A percentile compares a stretch with the other conserved stretches of the same genome.
These are phyloP conservation scores for Channa argus DNA, from an alignment of 2,113 vertebrate genomes.

Conservation along the genomic window DNA sequence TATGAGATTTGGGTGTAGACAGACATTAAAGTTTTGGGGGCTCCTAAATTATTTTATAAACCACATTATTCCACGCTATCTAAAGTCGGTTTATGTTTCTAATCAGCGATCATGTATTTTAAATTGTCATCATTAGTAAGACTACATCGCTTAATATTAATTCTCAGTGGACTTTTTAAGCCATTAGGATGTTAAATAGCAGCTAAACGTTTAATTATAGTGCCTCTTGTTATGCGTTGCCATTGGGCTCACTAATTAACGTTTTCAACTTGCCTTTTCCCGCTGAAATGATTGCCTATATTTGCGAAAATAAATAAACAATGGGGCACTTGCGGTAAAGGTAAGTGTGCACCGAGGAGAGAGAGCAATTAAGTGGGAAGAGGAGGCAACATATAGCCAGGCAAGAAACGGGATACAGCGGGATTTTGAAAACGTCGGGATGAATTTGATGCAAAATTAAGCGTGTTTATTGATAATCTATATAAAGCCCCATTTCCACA, in stretches of 20 bases:
- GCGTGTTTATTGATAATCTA: slow-evolving; percentile 83
- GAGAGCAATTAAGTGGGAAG: slow-evolving; percentile 68
- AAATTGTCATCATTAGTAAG: slow-evolving; percentile 61
- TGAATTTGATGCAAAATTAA: slow-evolving; percentile 74
- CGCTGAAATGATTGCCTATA: slow-evolving; percentile 65
- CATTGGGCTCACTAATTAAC: slow-evolving; percentile 82
- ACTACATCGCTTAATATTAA: slow-evolving; percentile 68
- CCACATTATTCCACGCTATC: neutral
- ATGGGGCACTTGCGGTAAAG: slow-evolving; percentile 63
- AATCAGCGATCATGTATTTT: slow-evolving; percentile 62
- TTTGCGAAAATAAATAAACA: slow-evolving; percentile 79
- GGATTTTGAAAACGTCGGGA: slow-evolving; percentile 64
- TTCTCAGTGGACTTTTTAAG: slow-evolving; percentile 73
- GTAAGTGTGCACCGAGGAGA: slow-evolving; percentile 43
- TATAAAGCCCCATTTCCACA: slow-evolving; percentile 78
- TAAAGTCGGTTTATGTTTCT: slow-evolving; percentile 47
- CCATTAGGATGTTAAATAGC: slow-evolving; percentile 76
- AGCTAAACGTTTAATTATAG: slow-evolving; percentile 81
- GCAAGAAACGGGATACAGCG: slow-evolving; percentile 67
- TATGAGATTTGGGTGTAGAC: neutral
- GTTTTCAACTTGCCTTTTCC: slow-evolving; percentile 52
- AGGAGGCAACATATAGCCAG: slow-evolving; percentile 54
- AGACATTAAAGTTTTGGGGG: slow-evolving; percentile 19
- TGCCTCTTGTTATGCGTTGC: slow-evolving; percentile 69
- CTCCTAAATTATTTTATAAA: slow-evolving; percentile 5